These are phyloP conservation scores for Drosophila conformis DNA, from an alignment of 2,888 invertebrate species.

Conservation along the genomic window DNA sequence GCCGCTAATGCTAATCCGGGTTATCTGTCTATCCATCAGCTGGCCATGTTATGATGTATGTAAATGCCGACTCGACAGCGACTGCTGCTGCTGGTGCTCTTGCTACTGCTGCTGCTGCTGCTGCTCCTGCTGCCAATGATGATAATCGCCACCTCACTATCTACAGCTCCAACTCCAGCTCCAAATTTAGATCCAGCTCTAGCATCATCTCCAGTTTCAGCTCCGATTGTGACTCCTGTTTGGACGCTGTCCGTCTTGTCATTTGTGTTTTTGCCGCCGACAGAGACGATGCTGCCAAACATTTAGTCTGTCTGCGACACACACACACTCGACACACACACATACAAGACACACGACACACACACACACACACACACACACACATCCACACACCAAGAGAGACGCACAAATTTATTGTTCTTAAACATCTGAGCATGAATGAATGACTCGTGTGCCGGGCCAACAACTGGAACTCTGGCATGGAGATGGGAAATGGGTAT, in stretches of 20 bases:
- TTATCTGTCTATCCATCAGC: slow-evolving; percentile 76
- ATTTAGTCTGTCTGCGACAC: slow-evolving; percentile 52
- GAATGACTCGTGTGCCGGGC: slow-evolving; percentile 52
- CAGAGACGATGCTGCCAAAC: slow-evolving; percentile 61
- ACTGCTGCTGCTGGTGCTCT: neutral
- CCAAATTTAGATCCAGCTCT: slow-evolving; percentile 13
- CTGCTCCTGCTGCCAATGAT: slow-evolving; percentile 40
- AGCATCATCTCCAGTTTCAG: slow-evolving; percentile 6
- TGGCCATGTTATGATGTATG: slow-evolving; percentile 75
- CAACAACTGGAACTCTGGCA: slow-evolving; percentile 38
- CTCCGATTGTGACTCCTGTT: slow-evolving; percentile 17
- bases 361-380: neutral
- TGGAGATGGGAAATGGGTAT: slow-evolving; percentile 1
- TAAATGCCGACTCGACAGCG: slow-evolving; percentile 54
- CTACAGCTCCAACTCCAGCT: slow-evolving; percentile 6
- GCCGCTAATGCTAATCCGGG: slow-evolving; percentile 74
- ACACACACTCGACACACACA: slow-evolving; percentile 10
- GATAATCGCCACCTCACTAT: slow-evolving; percentile 59
- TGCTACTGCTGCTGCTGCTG: neutral
- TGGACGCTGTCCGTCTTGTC: slow-evolving; percentile 61
- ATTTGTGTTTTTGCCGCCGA: slow-evolving; percentile 39
- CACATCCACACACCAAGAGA: slow-evolving; percentile 17
- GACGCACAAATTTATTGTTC: slow-evolving; percentile 67
- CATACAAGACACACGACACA: neutral
- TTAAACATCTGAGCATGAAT: slow-evolving; percentile 69